Evolutionary conservation across 2,888 invertebrate genomes (phyloP), one percentile per base, ranked within the genome.

Genomic region (Subacronicta megacephala): DNA sequence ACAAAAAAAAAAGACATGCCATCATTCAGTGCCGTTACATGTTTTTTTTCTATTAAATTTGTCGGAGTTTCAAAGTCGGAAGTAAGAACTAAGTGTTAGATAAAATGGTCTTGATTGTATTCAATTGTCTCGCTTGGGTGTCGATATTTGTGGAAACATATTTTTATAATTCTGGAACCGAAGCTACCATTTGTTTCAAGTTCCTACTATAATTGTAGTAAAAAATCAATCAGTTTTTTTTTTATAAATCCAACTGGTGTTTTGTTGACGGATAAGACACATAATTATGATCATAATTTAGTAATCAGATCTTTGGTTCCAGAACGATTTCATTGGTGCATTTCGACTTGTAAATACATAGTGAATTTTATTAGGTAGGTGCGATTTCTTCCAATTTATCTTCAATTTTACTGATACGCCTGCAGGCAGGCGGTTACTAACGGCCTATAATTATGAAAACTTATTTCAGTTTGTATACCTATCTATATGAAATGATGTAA

Each of bases 371-470:
- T 31, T 12, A n/a, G 31, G 41, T 61, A 66, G 45, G 37, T 50
- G 42, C 57, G 31, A 61, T 55, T 61, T 57, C 64, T 71, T 72
- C 54, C 55, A 67, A 60, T 62, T 35, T 15, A 29, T 1, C 4
- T 29, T 29, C 12, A 29, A 29, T 31, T 31, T 31, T 53, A 20
- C 29, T 13, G 29, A 37, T 7, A 41, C 23, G 23, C 75, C 77
- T 77, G 77, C 77, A 47, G 74, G 77, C 77, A 66, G 77, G 77
- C 47, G 17, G 38, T 38, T 18, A 20, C 26, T 31, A 17, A 38
- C 41, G 29, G 38, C 23, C 38, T 47, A 18, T 33, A 33, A 43
- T 61, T 33, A 29, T 17, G 16, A 29, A 33, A 33, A 20, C 17
- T 38, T 35, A n/a, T 23, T 15, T 16, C 18, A 38, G n/a, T 46